These are phyloP conservation scores for Otolemur crassicaudatus DNA, from an alignment of 2,797 vertebrate genomes.

Conservation along the genomic window DNA sequence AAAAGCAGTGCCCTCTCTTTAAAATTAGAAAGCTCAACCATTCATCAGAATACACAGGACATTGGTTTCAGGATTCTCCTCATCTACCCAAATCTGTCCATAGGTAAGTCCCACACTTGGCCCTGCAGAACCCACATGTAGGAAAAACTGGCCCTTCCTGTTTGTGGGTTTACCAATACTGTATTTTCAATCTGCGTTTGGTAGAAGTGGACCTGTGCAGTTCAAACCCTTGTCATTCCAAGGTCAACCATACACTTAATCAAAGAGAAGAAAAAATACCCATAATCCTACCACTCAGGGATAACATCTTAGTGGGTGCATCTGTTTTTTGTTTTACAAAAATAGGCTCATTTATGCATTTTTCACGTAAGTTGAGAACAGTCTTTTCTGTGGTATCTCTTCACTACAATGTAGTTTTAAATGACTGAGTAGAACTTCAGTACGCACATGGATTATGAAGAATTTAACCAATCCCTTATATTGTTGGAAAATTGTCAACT, in stretches of 20 bases:
- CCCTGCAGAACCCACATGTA: not conserved
- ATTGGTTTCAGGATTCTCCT: not conserved
- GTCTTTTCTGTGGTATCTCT: not conserved
- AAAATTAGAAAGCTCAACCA: not conserved
- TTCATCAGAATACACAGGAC: not conserved
- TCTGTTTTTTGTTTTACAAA: slow-evolving; percentile 20
- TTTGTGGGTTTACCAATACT: not conserved
- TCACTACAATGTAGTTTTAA: not conserved
- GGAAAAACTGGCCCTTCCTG: not conserved
- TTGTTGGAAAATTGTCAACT: slow-evolving; percentile 44
- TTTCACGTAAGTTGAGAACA: not conserved
- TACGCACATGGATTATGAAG: not conserved
- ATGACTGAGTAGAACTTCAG: not conserved
- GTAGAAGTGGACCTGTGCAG: not conserved
- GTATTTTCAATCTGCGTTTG: not conserved
- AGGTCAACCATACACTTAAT: not conserved
- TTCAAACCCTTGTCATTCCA: not conserved
- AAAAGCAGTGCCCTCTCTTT: slow-evolving; percentile 25
- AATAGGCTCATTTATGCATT: not conserved
- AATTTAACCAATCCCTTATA: not conserved
- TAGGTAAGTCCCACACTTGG: not conserved
- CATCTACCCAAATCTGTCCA: not conserved
- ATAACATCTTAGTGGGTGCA: not conserved
- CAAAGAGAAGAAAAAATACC: not conserved
- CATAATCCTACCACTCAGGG: not conserved